Evolutionary conservation across 2,113 vertebrate species (phyloP), one percentile per base, ranked within the genome.

Genomic region (Sphaerodactylus townsendi): DNA sequence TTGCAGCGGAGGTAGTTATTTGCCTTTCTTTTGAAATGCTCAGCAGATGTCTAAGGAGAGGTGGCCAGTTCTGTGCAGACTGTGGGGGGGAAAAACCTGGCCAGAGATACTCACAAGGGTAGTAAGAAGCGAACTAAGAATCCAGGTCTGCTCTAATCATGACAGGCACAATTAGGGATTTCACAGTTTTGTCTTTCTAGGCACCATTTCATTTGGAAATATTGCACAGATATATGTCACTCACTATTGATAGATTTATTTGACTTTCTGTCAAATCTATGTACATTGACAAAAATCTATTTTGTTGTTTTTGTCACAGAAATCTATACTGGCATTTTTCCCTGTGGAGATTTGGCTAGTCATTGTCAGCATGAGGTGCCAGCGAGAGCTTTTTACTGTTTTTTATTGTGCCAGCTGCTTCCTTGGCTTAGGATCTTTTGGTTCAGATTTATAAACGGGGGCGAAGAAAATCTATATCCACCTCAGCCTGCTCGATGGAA

Each of bases 401-500:
- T 96, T 96, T 96, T 95, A 96, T 94, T 93, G 94, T 95, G 96
- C 96, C 96, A 96, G 96, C 95, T 96, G 96, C 96, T 96, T 96
- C 96, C 95, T 95, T 96, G 96, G 95, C 96, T 96, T 90, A 86
- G 64, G 70, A 94, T 95, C 95, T 95, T 96, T 92, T 96, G 96
- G 96, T 96, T 96, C 95, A 94, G 95, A 95, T 96, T 62, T 96
- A 95, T 94, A 96, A 96, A 96, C 94, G 95, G 95, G 95, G 96
- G 95, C 92, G 94, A 96, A 94, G 94, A 94, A 96, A 94, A 96
- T 96, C 95, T 95, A 78, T 93, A 95, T 96, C 95, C 90, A 96
- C 93, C 94, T 88, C 91, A 93, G 93, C 86, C 93, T 95, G 93
- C 94, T 96, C 92, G 89, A 92, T 95, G 93, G 92, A 92, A 95